phyloP scores from a whole-genome alignment of 2,888 invertebrate species.

The Eledone cirrhosa region DNA sequence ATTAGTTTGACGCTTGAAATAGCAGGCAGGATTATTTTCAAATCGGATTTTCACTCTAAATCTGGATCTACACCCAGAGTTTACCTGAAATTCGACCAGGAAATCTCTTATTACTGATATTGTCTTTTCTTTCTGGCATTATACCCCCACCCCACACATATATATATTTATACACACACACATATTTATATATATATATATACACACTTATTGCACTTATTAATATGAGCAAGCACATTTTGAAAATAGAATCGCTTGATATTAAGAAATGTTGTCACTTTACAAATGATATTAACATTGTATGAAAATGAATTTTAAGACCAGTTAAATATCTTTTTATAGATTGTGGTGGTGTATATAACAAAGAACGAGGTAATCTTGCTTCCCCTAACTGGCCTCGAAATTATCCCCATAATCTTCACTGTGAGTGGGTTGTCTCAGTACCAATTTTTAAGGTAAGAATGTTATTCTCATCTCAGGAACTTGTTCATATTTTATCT shows the following conservation, averaged over 20 bases:
- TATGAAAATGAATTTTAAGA: too few species aligned
- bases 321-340: not conserved
- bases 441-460: conserved; percentile 57
- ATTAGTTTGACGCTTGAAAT: too few species aligned
- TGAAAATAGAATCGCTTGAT: too few species aligned
- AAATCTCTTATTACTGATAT: not conserved
- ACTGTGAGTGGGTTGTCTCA: conserved; percentile 58
- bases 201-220: too few species aligned
- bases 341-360: conserved; percentile 60
- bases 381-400: conserved; percentile 64
- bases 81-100: not conserved
- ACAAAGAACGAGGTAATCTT: conserved; percentile 45
- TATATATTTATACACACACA: not conserved
- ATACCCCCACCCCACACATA: not conserved
- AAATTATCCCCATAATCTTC: conserved; percentile 57
- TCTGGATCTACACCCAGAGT: not conserved
- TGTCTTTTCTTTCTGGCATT: not conserved
- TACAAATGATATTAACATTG: too few species aligned
- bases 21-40: too few species aligned
- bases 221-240: too few species aligned
- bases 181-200: not conserved
- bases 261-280: too few species aligned
- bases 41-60: too few species aligned
- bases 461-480: not conserved
- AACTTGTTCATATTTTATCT: too few species aligned